phyloP scores from a whole-genome alignment of 2,113 vertebrate genomes.

The Emydocephalus ijimae region DNA sequence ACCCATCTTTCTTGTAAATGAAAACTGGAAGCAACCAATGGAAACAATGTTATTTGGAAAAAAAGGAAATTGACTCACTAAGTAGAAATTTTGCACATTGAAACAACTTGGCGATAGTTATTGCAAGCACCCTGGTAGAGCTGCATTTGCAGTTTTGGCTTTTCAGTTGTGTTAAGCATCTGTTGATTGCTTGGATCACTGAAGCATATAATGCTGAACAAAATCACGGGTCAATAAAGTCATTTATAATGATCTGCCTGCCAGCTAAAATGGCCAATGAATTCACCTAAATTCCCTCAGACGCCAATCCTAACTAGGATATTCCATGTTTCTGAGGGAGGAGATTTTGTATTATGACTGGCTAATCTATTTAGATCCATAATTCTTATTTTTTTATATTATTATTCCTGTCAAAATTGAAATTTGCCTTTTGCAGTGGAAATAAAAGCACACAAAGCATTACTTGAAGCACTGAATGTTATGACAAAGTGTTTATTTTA shows the following conservation, averaged over 20 bases:
- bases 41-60: slow-evolving; percentile 1
- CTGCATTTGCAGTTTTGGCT: slow-evolving; percentile 21
- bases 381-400: slow-evolving; percentile 41
- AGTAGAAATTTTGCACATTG: slow-evolving; percentile 25
- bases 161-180: slow-evolving; percentile 51
- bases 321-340: slow-evolving; percentile 36
- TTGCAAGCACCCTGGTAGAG: not conserved
- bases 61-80: not conserved
- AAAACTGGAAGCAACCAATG: not conserved
- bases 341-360: slow-evolving; percentile 23
- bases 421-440: slow-evolving; percentile 22
- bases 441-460: not conserved
- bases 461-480: not conserved
- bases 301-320: slow-evolving; percentile 19
- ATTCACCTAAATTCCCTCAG: slow-evolving; percentile 40
- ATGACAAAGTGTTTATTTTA: not conserved
- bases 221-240: slow-evolving; percentile 60
- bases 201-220: slow-evolving; percentile 49
- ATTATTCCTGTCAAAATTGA: slow-evolving; percentile 19
- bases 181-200: slow-evolving; percentile 54
- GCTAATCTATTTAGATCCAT: slow-evolving; percentile 19
- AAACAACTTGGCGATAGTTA: not conserved
- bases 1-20: not conserved
- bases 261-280: slow-evolving; percentile 40
- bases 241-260: slow-evolving; percentile 57